phyloP scores from a whole-genome alignment of 2,113 vertebrate species.

The Erpornis zantholeuca region DNA sequence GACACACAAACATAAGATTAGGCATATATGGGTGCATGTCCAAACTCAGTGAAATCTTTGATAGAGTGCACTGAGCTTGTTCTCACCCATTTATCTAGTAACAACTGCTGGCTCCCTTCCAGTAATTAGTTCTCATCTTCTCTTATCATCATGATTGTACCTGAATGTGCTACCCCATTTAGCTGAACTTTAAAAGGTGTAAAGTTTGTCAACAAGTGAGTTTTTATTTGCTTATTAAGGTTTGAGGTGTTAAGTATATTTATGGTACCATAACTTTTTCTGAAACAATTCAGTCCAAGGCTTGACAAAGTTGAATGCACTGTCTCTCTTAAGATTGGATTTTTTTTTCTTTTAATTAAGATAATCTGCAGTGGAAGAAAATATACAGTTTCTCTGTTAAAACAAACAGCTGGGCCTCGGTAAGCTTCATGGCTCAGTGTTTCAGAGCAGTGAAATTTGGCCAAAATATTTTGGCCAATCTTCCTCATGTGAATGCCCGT shows the following conservation, averaged over 20 bases:
- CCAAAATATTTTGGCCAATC: background rate
- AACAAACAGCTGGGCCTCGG: background rate
- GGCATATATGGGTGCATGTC: background rate
- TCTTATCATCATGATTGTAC: background rate
- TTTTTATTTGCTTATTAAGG: background rate
- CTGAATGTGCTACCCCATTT: background rate
- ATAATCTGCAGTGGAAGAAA: background rate
- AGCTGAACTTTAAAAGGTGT: background rate
- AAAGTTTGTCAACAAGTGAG: background rate
- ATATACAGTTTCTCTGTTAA: background rate
- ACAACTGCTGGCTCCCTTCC: background rate
- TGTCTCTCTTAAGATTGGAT: background rate
- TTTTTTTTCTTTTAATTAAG: background rate
- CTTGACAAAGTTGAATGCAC: background rate
- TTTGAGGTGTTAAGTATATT: background rate
- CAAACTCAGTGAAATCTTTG: background rate
- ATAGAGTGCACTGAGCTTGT: background rate
- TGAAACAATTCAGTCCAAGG: background rate
- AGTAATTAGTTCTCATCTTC: background rate
- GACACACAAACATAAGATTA: background rate
- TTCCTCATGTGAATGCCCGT: background rate
- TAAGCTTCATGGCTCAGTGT: background rate
- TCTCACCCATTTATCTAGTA: background rate
- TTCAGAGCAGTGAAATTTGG: background rate
- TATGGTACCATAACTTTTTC: background rate